phyloP scores from a whole-genome alignment of 2,888 invertebrate species.

The Melinopterus prodromus region DNA sequence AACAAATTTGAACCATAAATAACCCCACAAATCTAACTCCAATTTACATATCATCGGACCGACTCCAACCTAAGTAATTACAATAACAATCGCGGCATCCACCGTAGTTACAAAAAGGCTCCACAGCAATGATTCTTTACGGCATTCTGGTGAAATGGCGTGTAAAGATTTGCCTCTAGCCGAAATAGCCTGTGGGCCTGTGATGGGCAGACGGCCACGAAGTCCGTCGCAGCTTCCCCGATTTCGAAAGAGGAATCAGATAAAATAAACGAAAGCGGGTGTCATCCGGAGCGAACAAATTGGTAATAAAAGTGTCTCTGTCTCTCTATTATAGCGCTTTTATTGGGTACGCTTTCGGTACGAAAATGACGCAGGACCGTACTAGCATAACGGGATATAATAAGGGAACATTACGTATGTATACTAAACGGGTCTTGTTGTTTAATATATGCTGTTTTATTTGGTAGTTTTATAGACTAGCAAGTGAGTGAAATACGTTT shows the following conservation, averaged over 20 bases:
- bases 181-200: background rate
- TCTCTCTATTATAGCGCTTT: slow-evolving; percentile 28
- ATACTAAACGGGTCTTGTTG: background rate
- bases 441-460: background rate
- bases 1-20: no score
- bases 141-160: slow-evolving; percentile 5
- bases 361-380: slow-evolving; percentile 25
- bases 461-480: background rate
- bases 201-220: background rate
- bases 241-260: slow-evolving; percentile 18
- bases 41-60: no score
- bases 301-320: slow-evolving; percentile 44
- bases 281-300: slow-evolving; percentile 43
- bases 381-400: background rate
- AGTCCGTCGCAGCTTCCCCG: background rate
- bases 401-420: background rate
- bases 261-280: slow-evolving; percentile 25
- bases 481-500: no score
- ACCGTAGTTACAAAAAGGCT: background rate
- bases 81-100: background rate
- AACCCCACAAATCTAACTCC: no score
- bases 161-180: background rate
- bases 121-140: background rate
- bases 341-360: slow-evolving; percentile 24
- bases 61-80: background rate